Evolutionary conservation across 64 coral and sea anemone genomes (phyloP).

Genomic region (Montipora cactus): DNA sequence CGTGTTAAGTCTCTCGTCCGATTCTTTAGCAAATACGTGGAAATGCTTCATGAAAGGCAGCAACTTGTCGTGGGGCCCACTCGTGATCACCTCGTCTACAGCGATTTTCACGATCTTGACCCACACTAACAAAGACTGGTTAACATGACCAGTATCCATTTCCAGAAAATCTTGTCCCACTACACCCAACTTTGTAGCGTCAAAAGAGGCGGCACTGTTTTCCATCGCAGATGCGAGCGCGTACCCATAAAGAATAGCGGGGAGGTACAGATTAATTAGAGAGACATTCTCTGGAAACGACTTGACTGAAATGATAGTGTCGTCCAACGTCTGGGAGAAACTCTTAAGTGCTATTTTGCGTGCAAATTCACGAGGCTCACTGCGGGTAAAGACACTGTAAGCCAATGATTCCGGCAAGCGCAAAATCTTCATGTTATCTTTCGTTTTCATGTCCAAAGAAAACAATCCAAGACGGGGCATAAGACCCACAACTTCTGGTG

Average conservation of each 20-base stretch:
- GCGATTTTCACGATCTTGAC: not conserved
- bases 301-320: not conserved
- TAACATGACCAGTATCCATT: not conserved
- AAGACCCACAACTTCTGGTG: not conserved
- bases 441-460: not conserved
- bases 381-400: not conserved
- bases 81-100: not conserved
- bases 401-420: not conserved
- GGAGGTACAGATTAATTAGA: not conserved
- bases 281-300: not conserved
- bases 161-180: slow-evolving; percentile 12
- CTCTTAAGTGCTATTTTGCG: not conserved
- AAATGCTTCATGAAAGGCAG: not conserved
- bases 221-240: not conserved
- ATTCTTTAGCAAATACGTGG: not conserved
- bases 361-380: not conserved
- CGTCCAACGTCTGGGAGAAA: not conserved
- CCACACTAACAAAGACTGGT: slow-evolving; percentile 12
- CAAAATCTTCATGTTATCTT: slow-evolving; percentile 14
- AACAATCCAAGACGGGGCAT: slow-evolving; percentile 8
- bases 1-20: not conserved
- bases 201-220: not conserved
- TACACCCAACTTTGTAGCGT: not conserved
- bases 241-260: not conserved
- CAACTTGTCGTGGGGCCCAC: not conserved